Evolutionary conservation across 2,797 vertebrate species (phyloP), one percentile per base, ranked within the genome.

Genomic region (Mastacembelus armatus): DNA sequence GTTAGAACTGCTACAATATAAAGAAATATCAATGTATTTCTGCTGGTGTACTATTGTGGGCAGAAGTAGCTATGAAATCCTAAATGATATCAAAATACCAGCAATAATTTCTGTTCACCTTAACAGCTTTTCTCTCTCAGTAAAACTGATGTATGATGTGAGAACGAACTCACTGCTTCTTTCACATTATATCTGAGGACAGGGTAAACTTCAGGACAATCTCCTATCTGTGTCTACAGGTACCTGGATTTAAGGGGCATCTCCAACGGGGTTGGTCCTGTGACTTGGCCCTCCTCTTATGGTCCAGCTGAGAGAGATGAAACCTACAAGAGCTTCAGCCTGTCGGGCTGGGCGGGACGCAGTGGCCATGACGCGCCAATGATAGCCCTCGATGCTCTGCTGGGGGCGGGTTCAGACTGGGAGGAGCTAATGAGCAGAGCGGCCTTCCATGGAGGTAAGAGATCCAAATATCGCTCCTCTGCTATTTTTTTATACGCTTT

Each of bases 281-380:
- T 44, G 2, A 40, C 26, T 8, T 94, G 91, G 90, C 92, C 88
- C 1, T 24, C 85, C 1, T 8, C 58, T 3, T 94, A 90, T 0
- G 85, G 93, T 35, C 88, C 89, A 0, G 77, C 79, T 0, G 94
- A 94, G 74, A 85, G 93, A 26, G 92, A 93, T 2, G 39, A 75
- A n/a, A 87, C 66, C 60, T 94, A 94, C 65, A 88, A 88, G 76
- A 90, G 66, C 66, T 94, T 95, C 73, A 94, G 92, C 71, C 58
- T 86, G 63, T 89, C 89, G 0, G 93, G 92, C 18, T 94, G 94
- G 93, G 90, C 89, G 0, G 94, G 92, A 5, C 84, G 93, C 47
- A 92, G 92, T 18, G 93, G 92, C 15, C 93, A 94, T 0, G 90
- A 94, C 3, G 91, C 92, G 10, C 93, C 93, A 4, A 94, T 95